phyloP scores from a whole-genome alignment of 2,888 invertebrate species.

The Nipponacmea schrenckii region DNA sequence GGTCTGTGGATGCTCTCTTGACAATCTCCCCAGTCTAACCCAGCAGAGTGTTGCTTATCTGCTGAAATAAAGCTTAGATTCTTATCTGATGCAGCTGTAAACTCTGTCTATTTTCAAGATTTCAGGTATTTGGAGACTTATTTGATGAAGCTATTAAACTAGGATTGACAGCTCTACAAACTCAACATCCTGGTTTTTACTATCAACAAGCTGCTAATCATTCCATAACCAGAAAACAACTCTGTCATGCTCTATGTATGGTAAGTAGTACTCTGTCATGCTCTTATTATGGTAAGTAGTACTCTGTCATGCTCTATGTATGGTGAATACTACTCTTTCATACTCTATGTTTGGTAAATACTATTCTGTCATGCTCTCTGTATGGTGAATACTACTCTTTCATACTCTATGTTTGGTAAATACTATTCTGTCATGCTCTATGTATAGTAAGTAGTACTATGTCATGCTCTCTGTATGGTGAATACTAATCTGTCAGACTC shows the following conservation, averaged over 20 bases:
- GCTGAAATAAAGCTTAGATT: too few species aligned
- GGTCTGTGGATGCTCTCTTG: too few species aligned
- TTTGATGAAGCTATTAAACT: constrained; percentile 95
- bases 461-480: constrained; percentile 68
- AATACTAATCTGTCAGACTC: constrained; percentile 23
- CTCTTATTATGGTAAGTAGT: too few species aligned
- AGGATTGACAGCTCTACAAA: constrained; percentile 92
- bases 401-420: too few species aligned
- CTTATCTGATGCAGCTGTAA: too few species aligned
- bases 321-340: constrained; percentile 67
- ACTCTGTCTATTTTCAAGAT: constrained; percentile 49
- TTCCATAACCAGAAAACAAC: constrained; percentile 79
- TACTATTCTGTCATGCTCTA: constrained; percentile 75
- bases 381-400: constrained; percentile 68
- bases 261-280: constrained; percentile 63
- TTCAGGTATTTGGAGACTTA: constrained; percentile 84
- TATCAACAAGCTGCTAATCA: constrained; percentile 94
- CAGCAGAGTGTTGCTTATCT: too few species aligned
- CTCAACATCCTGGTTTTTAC: constrained; percentile 97
- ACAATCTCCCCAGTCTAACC: too few species aligned
- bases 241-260: constrained; percentile 80
- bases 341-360: too few species aligned
- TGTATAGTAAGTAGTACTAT: constrained; percentile 72
- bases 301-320: constrained; percentile 78
- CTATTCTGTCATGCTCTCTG: constrained; percentile 79